phyloP scores from a whole-genome alignment of 1,140 invertebrate species.

The Sycobia sp. region DNA sequence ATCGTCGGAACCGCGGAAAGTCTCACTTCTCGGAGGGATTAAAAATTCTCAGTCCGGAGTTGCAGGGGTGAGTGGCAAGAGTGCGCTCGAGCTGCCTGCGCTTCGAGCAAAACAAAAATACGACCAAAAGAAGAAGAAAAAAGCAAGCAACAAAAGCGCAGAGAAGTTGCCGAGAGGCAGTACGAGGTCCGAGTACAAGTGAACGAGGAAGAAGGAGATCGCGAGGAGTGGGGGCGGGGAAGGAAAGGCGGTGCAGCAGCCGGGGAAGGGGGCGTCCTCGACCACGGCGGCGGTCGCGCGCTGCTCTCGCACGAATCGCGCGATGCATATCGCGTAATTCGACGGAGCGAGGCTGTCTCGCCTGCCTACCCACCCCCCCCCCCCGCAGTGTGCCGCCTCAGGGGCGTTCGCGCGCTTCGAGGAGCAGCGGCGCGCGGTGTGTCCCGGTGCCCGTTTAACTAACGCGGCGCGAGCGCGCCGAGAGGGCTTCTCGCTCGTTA shows the following conservation, averaged over 20 bases:
- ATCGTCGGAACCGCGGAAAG: too few species aligned
- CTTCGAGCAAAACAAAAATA: too few species aligned
- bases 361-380: background rate
- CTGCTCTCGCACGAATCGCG: slow-evolving; percentile 16
- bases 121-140: too few species aligned
- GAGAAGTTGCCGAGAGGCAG: too few species aligned
- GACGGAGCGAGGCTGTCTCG: slow-evolving; percentile 23
- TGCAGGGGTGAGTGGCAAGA: too few species aligned
- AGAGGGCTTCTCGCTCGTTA: too few species aligned
- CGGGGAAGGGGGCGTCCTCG: background rate
- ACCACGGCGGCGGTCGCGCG: slow-evolving; percentile 14
- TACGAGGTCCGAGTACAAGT: background rate
- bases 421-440: slow-evolving; percentile 13
- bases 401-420: too few species aligned
- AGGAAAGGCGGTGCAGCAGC: background rate
- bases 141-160: too few species aligned
- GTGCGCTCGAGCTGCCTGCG: too few species aligned
- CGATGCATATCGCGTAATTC: slow-evolving; percentile 39
- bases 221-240: background rate
- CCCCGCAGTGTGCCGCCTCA: background rate
- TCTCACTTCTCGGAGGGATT: too few species aligned
- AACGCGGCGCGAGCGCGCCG: slow-evolving; percentile 10
- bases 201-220: background rate
- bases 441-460: slow-evolving; percentile 18
- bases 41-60: too few species aligned